Evolutionary conservation across 2,113 vertebrate genomes (phyloP), one percentile per base, ranked within the genome.

Genomic region (Leucopternis melanops): DNA sequence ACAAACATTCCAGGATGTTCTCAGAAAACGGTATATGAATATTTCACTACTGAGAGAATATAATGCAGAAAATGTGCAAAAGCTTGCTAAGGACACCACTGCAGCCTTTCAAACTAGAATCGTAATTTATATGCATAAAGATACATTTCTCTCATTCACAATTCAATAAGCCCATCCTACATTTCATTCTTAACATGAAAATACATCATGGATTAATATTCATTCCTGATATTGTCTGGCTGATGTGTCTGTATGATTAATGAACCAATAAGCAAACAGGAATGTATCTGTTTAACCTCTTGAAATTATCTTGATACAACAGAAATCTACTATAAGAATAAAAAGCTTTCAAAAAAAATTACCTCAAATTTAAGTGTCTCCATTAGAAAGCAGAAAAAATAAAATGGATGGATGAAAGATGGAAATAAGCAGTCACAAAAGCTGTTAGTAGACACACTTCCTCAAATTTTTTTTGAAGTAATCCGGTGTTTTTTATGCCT

Each of bases 281-380:
- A 92, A 77, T 22, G 42, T n/a, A 75, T 82, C 44, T 90, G 7
- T 79, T 82, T 81, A 86, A 44, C 25, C 38, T 87, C 69, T 87
- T 96, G n/a, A 95, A 84, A 86, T 84, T 93, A 72, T 18, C 55
- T 85, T 92, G 78, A 91, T 90, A 91, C 22, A 50, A 73, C 16
- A 95, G 62, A 93, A 90, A 77, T 75, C 57, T 71, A 65, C 59
- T 44, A 29, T n/a, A 86, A 88, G 21, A 82, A 86, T 8, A 91
- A 91, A 87, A 95, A 82, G 47, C 32, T 67, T 97, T 93, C 59
- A 63, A 89, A 96, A 95, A 75, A 88, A 40, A 95, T 98, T 99
- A 98, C 98, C 98, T 99, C 98, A 92, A 98, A 97, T 98, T 98
- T 98, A 98, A 96, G 96, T 87, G 98, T 98, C 98, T 99, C 98